Base-by-base conservation (phyloP, 2,888 invertebrate genomes). In the Xestia sexstrigata region DNA sequence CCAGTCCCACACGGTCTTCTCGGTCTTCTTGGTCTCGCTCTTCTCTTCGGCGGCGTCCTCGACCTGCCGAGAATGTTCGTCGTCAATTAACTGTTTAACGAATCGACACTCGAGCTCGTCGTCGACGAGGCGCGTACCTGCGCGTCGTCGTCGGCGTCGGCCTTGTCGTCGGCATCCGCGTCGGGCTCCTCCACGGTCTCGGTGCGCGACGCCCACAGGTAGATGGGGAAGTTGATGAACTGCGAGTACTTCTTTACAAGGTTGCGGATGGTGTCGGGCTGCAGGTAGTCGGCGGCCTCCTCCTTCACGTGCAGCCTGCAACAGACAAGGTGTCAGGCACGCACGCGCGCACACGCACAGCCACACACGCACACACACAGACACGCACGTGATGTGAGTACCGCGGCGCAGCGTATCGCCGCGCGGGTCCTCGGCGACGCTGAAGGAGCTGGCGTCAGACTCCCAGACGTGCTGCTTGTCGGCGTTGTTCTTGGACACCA, bases 181-280 rank as follows among this genome's bases (percentile, higher is more conserved):
- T 82, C 87, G 39, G 85, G 75, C 77, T 89, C 89, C 79, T 89
- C 90, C 47, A 85, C 89, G 65, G 86, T 87, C 84, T 89, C 89
- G 62, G 88, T 88, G 96, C 96, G 97, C 89, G 97, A 97, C 77
- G 98, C 97, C 99, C 99, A 99, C 94, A 99, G 96, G 95, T 98
- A 98, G 94, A 99, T 99, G 81, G 99, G 99, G 97, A 99, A 99
- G 96, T 99, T 99, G 94, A 99, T 99, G 96, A 99, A 99, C 97
- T 99, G 99, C 9, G 99, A 99, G 97, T 99, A 99, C 95, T 99
- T 99, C 96, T 98, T 98, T 83, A 99, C 98, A 80, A 99, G 97
- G 89, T 98, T 98, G 90, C 98, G 98, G 88, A 99, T 97, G 1
- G 99, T 99, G 92, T 99, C 98, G 85, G 98, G 97, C 95, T 99